phyloP scores from a whole-genome alignment of 2,797 vertebrate species.

The Cephalopachus bancanus region DNA sequence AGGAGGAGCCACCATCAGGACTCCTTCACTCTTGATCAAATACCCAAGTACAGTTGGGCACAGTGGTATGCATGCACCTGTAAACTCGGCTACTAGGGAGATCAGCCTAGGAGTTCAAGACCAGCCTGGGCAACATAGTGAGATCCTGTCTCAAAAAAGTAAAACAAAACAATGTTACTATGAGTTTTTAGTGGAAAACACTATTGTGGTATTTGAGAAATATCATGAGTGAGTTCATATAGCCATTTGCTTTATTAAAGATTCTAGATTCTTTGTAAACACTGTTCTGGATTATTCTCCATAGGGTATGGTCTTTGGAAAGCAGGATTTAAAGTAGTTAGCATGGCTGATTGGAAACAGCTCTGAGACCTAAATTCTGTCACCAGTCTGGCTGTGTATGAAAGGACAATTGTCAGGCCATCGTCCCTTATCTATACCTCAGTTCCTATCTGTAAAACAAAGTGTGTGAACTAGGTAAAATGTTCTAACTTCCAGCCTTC shows the following conservation, averaged over 20 bases:
- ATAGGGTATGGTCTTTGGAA: neutral
- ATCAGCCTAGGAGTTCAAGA: no score
- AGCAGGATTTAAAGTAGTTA: neutral
- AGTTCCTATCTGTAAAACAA: conserved; percentile 2
- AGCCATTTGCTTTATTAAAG: neutral
- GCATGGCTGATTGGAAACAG: neutral
- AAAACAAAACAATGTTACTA: neutral
- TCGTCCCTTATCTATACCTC: neutral
- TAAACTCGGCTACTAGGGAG: no score
- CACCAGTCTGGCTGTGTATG: neutral
- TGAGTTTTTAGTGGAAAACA: neutral
- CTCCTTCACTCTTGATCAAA: neutral
- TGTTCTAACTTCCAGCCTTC: neutral
- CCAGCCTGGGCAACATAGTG: no score
- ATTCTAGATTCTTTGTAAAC: neutral
- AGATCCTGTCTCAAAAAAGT: no score
- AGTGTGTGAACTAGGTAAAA: conserved; percentile 30
- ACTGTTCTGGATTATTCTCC: neutral
- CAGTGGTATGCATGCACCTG: no score
- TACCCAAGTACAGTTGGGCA: neutral
- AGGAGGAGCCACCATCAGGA: neutral
- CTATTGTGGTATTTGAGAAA: neutral
- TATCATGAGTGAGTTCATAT: neutral
- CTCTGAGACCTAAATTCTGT: neutral
- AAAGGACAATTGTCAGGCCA: neutral